Evolutionary conservation across 2,888 invertebrate species (phyloP), one percentile per base, ranked within the genome.

Genomic region (Strigamia crassipes): DNA sequence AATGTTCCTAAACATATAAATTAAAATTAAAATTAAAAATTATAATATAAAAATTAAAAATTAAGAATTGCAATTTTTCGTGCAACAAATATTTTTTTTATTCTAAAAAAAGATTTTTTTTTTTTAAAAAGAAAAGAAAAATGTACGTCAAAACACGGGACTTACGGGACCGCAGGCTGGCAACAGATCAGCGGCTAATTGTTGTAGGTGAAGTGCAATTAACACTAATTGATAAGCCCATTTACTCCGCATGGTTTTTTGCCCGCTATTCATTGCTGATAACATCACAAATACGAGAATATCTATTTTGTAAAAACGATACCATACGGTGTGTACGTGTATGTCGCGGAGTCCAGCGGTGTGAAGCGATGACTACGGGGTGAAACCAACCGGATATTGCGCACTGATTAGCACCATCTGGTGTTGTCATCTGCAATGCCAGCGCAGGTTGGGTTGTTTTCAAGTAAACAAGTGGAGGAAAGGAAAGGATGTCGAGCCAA

Each of bases 1-100:
- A 89, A 84, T 90, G 89, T 78, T 84, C 83, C 87, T 87, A 83
- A 10, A 84, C 83, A 73, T n/a, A 66, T 78, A 15, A 77, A 81
- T 51, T 46, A 41, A 27, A 51, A 46, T 8, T 21, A 46, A 4
- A 46, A 5, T 42, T 15, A 13, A 21, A 41, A 79, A 79, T 41
- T 6, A 79, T 41, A 79, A 79, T 23, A 15, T 31, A 27, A 27
- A 4, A 46, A 5, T 42, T 15, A 13, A 21, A 41, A 79, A 79
- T 41, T 6, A 79, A 6, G 41, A 79, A 13, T n/a, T 31, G 3
- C 1, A 27, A 27, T 27, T 27, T 27, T 27, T 27, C 27, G 3
- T 27, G 42, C 13, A 41, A 34, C 6, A 42, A 79, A n/a, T n/a
- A n/a, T n/a, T n/a, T n/a, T n/a, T n/a, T n/a, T n/a, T n/a, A n/a